Base-by-base conservation (phyloP, 2,797 vertebrate genomes). In the Chromis chromis region DNA sequence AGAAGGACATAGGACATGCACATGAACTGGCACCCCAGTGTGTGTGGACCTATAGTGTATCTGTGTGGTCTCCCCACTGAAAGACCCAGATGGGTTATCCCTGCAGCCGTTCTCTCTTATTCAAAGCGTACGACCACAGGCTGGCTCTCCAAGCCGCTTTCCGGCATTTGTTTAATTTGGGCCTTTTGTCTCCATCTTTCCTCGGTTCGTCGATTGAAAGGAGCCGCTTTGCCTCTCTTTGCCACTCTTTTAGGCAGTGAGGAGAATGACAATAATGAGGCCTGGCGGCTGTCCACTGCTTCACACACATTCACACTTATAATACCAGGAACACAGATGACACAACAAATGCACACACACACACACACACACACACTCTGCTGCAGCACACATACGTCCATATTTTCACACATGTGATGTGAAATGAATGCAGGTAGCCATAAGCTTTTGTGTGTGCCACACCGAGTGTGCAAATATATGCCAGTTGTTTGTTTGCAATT, bases 201-300 rank as follows among this genome's bases (percentile, higher is more conserved):
- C 90, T 92, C 79, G 28, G 86, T 75, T 90, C 82, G 81, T 76
- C 75, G 62, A 91, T 78, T 94, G 93, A 95, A 95, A 93, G 93
- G 83, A 89, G 91, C 78, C 88, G 89, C 89, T 94, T 92, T 82
- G 88, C 91, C 89, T 89, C 67, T 58, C 79, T 86, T 86, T 81
- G 84, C 88, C 69, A 89, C 87, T 71, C 89, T 85, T 92, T 91
- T 77, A 72, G 90, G 87, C 90, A 94, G 94, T 95, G 95, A 95
- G 93, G 87, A 88, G 94, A 95, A 95, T 96, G 92, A 93, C 93
- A 96, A 96, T 95, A 92, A 94, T 91, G 92, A 92, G 84, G 90
- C 81, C 91, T 95, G 94, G 94, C 93, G 78, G 80, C 90, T 78
- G 83, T 94, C 94, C 94, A 95, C 87, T 64, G 79, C 90, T 88